Percentiles rank a stretch among this genome's conserved stretches.
These are phyloP conservation scores for Micrasema longulum DNA, from an alignment of 1,140 invertebrate genomes.

Conservation along the genomic window DNA sequence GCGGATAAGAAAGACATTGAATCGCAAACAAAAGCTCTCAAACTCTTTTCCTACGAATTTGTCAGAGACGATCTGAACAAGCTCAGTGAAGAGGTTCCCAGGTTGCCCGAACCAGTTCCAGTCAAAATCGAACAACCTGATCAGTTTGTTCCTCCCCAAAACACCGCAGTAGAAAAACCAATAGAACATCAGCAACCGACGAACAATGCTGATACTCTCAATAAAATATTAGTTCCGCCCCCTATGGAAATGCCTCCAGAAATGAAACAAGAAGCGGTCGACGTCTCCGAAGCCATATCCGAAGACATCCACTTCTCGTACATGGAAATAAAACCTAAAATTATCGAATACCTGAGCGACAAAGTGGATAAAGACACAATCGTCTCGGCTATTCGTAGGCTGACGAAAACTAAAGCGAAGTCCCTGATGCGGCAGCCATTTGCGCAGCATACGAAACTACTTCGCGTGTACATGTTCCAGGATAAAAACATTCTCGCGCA, in stretches of 20 bases:
- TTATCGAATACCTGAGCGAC: constrained; percentile 28
- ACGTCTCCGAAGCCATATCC: not conserved
- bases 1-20: constrained; percentile 16
- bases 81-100: not conserved
- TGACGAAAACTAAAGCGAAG: constrained; percentile 15
- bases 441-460: constrained; percentile 23
- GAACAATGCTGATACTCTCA: not conserved
- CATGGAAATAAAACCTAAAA: constrained; percentile 20
- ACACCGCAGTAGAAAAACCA: not conserved
- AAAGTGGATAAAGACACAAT: constrained; percentile 32
- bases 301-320: constrained; percentile 26
- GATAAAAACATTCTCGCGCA: constrained; percentile 28
- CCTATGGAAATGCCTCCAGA: not conserved
- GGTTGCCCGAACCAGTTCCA: not conserved
- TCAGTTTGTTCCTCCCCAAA: not conserved
- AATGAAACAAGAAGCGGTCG: not conserved
- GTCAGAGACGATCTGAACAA: constrained; percentile 1
- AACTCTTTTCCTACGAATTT: constrained; percentile 2
- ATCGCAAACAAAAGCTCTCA: not conserved
- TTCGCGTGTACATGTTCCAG: constrained; percentile 24
- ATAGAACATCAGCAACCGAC: not conserved
- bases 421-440: constrained; percentile 21
- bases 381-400: constrained; percentile 14
- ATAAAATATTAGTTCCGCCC: too few relatives aligned
- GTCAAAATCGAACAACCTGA: not conserved